These are phyloP conservation scores for Volucella inanis DNA, from an alignment of 2,888 invertebrate genomes.

Conservation along the genomic window DNA sequence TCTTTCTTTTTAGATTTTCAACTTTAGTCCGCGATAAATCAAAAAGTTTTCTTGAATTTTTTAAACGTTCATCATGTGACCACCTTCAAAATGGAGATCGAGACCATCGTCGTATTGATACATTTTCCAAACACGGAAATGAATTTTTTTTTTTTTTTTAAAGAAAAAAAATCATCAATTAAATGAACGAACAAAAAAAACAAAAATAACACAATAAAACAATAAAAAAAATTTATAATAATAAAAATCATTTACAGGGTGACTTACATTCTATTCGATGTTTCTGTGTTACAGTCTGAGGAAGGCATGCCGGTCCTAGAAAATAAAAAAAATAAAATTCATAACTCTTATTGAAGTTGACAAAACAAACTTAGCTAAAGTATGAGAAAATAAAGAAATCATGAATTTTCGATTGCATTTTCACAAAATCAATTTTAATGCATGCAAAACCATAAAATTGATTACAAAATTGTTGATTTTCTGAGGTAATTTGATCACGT, in stretches of 20 bases:
- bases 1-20: constrained; percentile 75
- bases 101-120: constrained; percentile 31
- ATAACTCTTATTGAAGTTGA: constrained; percentile 42
- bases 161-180: constrained; percentile 19
- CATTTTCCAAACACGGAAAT: constrained; percentile 28
- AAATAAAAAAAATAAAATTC: constrained; percentile 29
- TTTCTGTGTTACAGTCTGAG: constrained; percentile 54
- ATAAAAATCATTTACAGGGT: constrained; percentile 27
- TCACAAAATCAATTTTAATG: constrained; percentile 41
- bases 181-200: constrained; percentile 23
- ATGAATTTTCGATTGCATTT: constrained; percentile 32
- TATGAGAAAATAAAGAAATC: not conserved
- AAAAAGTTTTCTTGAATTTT: constrained; percentile 74
- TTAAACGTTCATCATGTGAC: constrained; percentile 69
- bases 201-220: constrained; percentile 1
- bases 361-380: constrained; percentile 8
- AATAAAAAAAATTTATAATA: constrained; percentile 34
- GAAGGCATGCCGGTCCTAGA: constrained; percentile 76
- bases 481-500: constrained; percentile 63
- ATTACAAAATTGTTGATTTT: constrained; percentile 50
- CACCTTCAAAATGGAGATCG: constrained; percentile 43
- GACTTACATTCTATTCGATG: constrained; percentile 68
- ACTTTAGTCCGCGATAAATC: constrained; percentile 74
- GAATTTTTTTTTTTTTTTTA: constrained; percentile 26
- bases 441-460: constrained; percentile 58